phyloP scores from a whole-genome alignment of 2,113 vertebrate species.

The Junco hyemalis region DNA sequence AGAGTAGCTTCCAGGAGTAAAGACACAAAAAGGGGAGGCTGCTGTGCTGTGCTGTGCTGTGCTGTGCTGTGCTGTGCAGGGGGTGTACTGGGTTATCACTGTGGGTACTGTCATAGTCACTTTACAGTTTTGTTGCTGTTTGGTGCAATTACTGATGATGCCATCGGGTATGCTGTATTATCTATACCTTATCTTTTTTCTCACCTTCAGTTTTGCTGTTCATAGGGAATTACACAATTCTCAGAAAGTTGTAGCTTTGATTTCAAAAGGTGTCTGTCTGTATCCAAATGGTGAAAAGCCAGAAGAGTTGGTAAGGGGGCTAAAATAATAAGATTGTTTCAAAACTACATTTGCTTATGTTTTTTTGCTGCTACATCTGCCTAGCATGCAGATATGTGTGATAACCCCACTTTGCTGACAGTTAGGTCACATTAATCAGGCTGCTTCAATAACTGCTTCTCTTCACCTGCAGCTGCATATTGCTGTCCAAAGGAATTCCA shows the following conservation, averaged over 20 bases:
- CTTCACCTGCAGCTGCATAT: background rate
- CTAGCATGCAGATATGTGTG: background rate
- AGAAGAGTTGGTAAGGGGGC: background rate
- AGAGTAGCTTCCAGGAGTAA: background rate
- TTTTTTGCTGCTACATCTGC: background rate
- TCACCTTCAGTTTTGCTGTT: background rate
- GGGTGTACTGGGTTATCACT: background rate
- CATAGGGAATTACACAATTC: background rate
- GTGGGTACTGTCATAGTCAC: background rate
- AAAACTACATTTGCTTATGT: background rate
- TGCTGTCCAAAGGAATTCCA: constrained; percentile 1
- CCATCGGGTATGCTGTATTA: background rate
- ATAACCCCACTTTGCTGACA: background rate
- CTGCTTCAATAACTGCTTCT: background rate
- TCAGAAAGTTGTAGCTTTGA: background rate
- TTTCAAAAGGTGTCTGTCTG: background rate
- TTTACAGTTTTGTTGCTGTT: background rate
- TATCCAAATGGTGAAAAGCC: background rate
- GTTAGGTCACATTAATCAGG: background rate
- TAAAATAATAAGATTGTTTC: background rate
- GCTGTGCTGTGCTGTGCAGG: background rate
- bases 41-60: background rate
- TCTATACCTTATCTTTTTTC: background rate
- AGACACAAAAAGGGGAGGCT: background rate
- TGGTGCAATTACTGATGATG: background rate